Percentiles rank a stretch among this genome's conserved stretches.
These are phyloP conservation scores for Boleophthalmus pectinirostris DNA, from an alignment of 2,113 vertebrate genomes.

Conservation along the genomic window DNA sequence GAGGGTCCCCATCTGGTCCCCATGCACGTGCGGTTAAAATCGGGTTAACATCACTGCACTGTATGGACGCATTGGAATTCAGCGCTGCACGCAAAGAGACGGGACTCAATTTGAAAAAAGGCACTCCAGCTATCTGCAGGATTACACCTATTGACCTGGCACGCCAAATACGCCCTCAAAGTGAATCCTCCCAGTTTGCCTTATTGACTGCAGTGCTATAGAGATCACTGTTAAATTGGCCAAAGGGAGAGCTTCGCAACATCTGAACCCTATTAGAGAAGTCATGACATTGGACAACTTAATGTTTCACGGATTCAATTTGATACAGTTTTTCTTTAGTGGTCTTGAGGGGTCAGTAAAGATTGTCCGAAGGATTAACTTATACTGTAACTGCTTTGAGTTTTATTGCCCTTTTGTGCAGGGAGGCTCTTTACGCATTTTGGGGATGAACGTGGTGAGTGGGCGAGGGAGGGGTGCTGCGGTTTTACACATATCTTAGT, in stretches of 20 bases:
- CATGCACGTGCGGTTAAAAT: constrained; percentile 32
- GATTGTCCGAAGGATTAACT: constrained; percentile 48
- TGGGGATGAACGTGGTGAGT: constrained; percentile 24
- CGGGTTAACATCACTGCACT: constrained; percentile 10
- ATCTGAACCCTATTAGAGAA: constrained; percentile 44
- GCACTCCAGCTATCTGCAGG: constrained; percentile 67
- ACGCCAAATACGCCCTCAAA: constrained; percentile 60
- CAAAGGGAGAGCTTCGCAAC: constrained; percentile 46
- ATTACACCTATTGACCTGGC: constrained; percentile 64
- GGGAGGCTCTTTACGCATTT: constrained; percentile 46
- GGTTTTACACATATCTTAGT: constrained; percentile 32
- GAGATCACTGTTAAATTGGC: constrained; percentile 48
- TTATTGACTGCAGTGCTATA: constrained; percentile 62
- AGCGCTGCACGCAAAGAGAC: constrained; percentile 36
- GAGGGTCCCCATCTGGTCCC: constrained; percentile 43
- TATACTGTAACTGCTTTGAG: constrained; percentile 34
- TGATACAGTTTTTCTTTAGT: constrained; percentile 31
- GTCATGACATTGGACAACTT: constrained; percentile 37
- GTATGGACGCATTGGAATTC: constrained; percentile 58
- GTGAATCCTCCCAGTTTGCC: constrained; percentile 60
- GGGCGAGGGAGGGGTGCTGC: constrained; percentile 15
- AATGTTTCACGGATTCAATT: constrained; percentile 36
- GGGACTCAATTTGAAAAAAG: constrained; percentile 55
- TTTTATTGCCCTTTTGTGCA: constrained; percentile 39
- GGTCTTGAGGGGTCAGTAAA: constrained; percentile 45